Evolutionary conservation across 1,140 invertebrate species (phyloP).

Genomic region (Babylonia areolata): DNA sequence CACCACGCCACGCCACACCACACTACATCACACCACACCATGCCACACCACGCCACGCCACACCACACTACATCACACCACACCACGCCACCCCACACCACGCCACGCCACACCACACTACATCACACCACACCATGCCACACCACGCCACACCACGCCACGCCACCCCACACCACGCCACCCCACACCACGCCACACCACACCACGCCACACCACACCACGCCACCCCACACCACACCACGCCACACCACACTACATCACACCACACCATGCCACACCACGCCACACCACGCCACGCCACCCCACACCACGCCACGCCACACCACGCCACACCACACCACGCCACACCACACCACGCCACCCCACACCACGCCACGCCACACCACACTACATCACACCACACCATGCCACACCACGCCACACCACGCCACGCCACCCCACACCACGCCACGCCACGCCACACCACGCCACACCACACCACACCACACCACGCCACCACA

Average conservation of each 20-base stretch:
- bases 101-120: background rate
- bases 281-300: background rate
- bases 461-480: too few relatives aligned
- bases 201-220: background rate
- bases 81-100: background rate
- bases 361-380: background rate
- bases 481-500: too few relatives aligned
- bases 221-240: background rate
- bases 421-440: too few relatives aligned
- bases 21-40: constrained; percentile 27
- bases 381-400: background rate
- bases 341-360: constrained; percentile 5
- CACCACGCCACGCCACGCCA: too few relatives aligned
- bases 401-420: too few relatives aligned
- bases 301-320: background rate
- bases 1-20: constrained; percentile 46
- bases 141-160: background rate
- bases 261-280: background rate
- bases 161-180: background rate
- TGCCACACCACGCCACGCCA: background rate
- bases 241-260: background rate
- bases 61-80: background rate
- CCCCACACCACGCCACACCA: background rate
- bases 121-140: background rate
- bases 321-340: background rate